Base-by-base conservation (phyloP, 2,113 vertebrate species). In the Romanogobio albipinnatus region DNA sequence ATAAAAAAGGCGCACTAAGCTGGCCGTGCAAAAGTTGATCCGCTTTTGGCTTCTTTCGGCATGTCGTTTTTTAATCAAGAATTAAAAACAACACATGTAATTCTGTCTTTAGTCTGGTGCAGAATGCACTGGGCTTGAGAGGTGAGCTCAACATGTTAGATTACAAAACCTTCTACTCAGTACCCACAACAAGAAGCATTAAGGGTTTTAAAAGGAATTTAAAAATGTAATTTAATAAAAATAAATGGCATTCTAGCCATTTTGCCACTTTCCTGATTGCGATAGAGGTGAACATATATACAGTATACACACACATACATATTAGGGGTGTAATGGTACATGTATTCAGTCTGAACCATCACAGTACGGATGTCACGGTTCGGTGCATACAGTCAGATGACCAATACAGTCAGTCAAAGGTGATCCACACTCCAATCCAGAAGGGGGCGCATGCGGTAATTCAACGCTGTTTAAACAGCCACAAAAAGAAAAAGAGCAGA, bases 11-110 rank as follows among this genome's bases (percentile, higher is more conserved):
- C 9, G 22, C 51, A 17, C 71, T 71, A 58, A 80, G 59, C 77
- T 70, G 51, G 68, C 39, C 84, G 29, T 56, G 81, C 26, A 29
- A 86, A 84, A 80, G 53, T 80, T 62, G 45, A 85, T 71, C 77
- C 84, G 74, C 64, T 73, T 74, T 85, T 51, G 43, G 66, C 39
- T 68, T 81, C 36, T 36, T 74, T 75, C 22, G 33, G 26, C 66
- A 84, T 64, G 66, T 17, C 51, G 39, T 76, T 66, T 64, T 36
- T 56, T 39, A 47, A 87, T 71, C 51, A 64, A 66, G 47, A 45
- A 29, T 61, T 61, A 45, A 24, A 84, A 84, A 74, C 17, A 61
- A 68, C 62, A 22, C 68, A 47, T 9, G 22, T 49, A 45, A 87
- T 81, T 47, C 5, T 56, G 76, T 76, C 61, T 81, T 45, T 26